Evolutionary conservation across 1,140 invertebrate genomes (phyloP), one percentile per base, ranked within the genome.

Genomic region (Oedothorax gibbosus): DNA sequence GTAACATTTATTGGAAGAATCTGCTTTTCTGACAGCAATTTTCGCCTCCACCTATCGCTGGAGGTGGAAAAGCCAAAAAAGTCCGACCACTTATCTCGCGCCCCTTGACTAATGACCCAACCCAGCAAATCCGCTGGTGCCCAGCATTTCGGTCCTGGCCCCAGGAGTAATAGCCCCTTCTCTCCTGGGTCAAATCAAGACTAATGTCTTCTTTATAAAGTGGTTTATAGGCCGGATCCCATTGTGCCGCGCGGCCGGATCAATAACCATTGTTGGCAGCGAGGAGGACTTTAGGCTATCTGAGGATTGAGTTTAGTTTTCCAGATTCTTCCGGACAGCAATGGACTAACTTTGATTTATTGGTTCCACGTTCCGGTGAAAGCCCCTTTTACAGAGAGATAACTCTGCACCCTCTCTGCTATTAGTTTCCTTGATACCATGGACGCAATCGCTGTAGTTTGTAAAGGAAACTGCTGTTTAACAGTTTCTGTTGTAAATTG

Each of bases 201-300:
- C 80, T 82, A 82, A 82, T 82, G 80, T 82, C 80, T 69, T 82
- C 80, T 82, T 82, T 82, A 82, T 82, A 73, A 69, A 82, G 80
- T 73, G 80, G 80, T 82, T 82, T 82, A 82, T 72, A 82, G 80
- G 69, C 66, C 66, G 68, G 68, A 73, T 72, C 80, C 57, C 69
- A 53, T 73, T 82, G 68, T 72, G 57, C 50, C 56, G 62, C 50
- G 64, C 65, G n/a, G 51, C 18, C 35, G 68, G 68, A 81, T 81
- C 78, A 81, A 81, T 81, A 81, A 57, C 78, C 78, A 71, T 81
- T 81, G 65, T 81, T 68, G 56, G 64, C 60, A 18, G 49, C 21
- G 60, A 79, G 60, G 77, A 66, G 77, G 57, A 75, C 56, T 64
- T 11, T 72, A 20, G 62, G 4, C 65, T 66, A 79, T 68, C 65